A percentile compares a stretch with the other conserved stretches of the same genome.
phyloP scores from a whole-genome alignment of 2,888 invertebrate genomes.

The Ophraella communa region DNA sequence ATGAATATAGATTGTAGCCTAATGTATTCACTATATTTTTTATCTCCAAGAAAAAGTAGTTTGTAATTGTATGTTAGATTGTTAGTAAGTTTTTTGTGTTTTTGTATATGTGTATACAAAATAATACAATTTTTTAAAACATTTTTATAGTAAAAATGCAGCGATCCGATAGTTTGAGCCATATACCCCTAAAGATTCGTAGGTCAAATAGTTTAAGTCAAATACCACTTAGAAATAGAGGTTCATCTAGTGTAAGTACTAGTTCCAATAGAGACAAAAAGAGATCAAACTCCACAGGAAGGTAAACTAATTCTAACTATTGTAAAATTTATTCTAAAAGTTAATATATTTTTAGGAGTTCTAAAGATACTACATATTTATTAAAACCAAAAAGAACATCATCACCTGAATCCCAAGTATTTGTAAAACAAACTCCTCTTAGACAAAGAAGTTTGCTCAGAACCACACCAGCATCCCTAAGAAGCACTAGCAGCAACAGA shows the following conservation, averaged over 20 bases:
- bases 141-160: neutral
- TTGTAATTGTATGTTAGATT: neutral
- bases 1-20: neutral
- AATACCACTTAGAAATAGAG: neutral
- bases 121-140: neutral
- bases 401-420: slow-evolving; percentile 19
- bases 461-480: slow-evolving; percentile 20
- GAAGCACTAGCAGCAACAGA: slow-evolving; percentile 13
- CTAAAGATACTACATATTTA: neutral
- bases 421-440: slow-evolving; percentile 18
- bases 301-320: neutral
- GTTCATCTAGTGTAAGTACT: neutral
- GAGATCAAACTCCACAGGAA: neutral
- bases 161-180: neutral
- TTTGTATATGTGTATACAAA: too few species aligned
- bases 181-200: neutral
- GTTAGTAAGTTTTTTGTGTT: too few species aligned
- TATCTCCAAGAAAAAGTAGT: neutral
- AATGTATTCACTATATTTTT: neutral
- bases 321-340: neutral
- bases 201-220: neutral
- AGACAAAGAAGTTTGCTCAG: slow-evolving; percentile 7
- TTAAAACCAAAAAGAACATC: slow-evolving; percentile 12
- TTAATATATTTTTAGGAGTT: neutral
- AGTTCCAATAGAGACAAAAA: neutral